phyloP scores from a whole-genome alignment of 2,113 vertebrate species.

The Ardeotis arabs region DNA sequence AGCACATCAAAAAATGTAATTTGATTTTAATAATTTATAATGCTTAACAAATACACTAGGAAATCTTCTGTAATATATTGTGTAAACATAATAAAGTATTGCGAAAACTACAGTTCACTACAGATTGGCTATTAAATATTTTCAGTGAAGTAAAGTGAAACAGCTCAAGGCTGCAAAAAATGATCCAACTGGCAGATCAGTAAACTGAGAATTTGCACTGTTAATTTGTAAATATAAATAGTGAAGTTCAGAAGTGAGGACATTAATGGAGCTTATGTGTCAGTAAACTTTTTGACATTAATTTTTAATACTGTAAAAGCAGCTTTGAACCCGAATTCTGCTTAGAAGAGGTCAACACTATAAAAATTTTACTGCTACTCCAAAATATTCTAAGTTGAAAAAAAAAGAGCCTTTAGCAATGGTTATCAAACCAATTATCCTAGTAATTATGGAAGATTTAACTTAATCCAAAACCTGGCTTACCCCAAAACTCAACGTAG shows the following conservation, averaged over 20 bases:
- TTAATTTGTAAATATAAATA: constrained; percentile 45
- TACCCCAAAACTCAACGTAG: background rate
- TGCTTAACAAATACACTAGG: background rate
- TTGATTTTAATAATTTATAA: constrained; percentile 21
- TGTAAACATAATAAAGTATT: constrained; percentile 6
- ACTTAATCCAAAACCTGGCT: background rate
- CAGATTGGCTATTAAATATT: constrained; percentile 12
- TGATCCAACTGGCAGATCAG: background rate
- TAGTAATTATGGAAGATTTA: background rate
- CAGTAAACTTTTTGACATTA: background rate
- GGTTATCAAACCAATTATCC: background rate
- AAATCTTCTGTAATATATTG: background rate
- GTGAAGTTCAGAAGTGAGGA: background rate
- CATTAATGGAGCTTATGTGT: background rate
- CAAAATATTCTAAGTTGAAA: background rate
- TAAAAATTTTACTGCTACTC: background rate
- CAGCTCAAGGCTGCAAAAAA: constrained; percentile 20
- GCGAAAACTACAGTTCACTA: background rate
- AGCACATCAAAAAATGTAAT: background rate
- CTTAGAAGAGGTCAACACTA: background rate
- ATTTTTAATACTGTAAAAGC: background rate
- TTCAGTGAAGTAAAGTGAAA: constrained; percentile 6
- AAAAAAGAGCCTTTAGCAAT: background rate
- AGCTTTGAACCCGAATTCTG: background rate
- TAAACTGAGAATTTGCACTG: constrained; percentile 16